These are phyloP conservation scores for Ataeniobius toweri DNA, from an alignment of 2,797 vertebrate species.

Conservation along the genomic window DNA sequence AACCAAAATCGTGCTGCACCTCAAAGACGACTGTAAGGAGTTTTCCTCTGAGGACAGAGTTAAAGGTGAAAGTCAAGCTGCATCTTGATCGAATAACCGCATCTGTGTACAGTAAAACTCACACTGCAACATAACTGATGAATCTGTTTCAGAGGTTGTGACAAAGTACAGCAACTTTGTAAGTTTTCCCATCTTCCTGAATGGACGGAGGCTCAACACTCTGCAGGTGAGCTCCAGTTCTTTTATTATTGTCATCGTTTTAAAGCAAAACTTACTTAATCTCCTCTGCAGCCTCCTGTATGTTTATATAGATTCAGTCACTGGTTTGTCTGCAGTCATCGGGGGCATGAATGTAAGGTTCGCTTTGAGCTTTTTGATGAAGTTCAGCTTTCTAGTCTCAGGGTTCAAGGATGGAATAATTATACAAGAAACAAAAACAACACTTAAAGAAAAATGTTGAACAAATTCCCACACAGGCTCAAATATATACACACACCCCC, in stretches of 20 bases:
- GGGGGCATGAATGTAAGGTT: too few relatives aligned
- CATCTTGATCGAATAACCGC: neutral
- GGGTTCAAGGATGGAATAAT: too few relatives aligned
- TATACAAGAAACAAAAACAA: too few relatives aligned
- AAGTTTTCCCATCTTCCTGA: slow-evolving; percentile 93
- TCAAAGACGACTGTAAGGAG: slow-evolving; percentile 93
- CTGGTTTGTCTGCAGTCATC: too few relatives aligned
- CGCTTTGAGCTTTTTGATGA: neutral
- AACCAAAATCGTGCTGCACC: slow-evolving; percentile 92
- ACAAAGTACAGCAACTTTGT: slow-evolving; percentile 99
- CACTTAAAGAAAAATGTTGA: too few relatives aligned
- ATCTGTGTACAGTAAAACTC: neutral
- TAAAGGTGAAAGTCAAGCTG: slow-evolving; percentile 79
- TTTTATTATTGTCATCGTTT: neutral
- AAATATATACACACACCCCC: too few relatives aligned
- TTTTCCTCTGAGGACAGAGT: slow-evolving; percentile 91
- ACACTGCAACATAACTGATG: neutral
- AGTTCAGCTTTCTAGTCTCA: too few relatives aligned
- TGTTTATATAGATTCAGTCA: too few relatives aligned
- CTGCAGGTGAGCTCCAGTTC: slow-evolving; percentile 84
- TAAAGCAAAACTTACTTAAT: neutral
- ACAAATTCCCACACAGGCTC: too few relatives aligned
- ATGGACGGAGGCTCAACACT: slow-evolving; percentile 90
- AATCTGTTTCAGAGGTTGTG: slow-evolving; percentile 85
- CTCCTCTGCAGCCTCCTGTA: neutral